Evolutionary conservation across 2,888 invertebrate genomes (phyloP).

Genomic region (Drosophila fungiperda): DNA sequence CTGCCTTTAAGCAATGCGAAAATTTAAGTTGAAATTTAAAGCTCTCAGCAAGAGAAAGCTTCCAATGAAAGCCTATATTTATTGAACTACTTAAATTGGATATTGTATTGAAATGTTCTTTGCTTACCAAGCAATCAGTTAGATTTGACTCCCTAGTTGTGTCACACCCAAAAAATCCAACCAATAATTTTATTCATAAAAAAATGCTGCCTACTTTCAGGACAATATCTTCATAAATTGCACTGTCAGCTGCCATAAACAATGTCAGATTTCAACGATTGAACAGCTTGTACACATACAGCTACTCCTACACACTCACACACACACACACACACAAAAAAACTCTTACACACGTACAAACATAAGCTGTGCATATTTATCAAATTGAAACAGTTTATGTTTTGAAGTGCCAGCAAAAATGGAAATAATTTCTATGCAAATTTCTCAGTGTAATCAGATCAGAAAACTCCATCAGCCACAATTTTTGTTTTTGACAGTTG

Average conservation of each 20-base stretch:
- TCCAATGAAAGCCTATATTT: background rate
- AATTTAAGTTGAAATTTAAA: background rate
- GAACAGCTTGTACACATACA: constrained; percentile 5
- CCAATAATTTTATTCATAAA: constrained; percentile 38
- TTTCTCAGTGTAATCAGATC: constrained; percentile 69
- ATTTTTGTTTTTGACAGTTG: constrained; percentile 70
- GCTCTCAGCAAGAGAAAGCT: background rate
- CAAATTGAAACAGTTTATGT: constrained; percentile 69
- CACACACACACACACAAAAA: constrained; percentile 8
- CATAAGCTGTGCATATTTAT: constrained; percentile 45
- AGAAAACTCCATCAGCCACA: constrained; percentile 20
- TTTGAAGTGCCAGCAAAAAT: constrained; percentile 46
- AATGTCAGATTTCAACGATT: constrained; percentile 36
- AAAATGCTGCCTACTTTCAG: constrained; percentile 22
- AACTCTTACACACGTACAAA: constrained; percentile 1
- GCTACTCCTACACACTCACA: constrained; percentile 2
- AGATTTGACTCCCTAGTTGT: constrained; percentile 7
- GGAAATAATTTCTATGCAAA: constrained; percentile 77
- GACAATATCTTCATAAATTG: constrained; percentile 43
- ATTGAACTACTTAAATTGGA: background rate
- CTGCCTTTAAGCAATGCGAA: background rate
- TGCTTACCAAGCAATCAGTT: background rate
- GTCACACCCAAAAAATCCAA: background rate
- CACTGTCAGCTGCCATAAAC: constrained; percentile 71
- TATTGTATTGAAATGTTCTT: background rate